phyloP scores from a whole-genome alignment of 2,888 invertebrate genomes.

The Mycogona germanica region DNA sequence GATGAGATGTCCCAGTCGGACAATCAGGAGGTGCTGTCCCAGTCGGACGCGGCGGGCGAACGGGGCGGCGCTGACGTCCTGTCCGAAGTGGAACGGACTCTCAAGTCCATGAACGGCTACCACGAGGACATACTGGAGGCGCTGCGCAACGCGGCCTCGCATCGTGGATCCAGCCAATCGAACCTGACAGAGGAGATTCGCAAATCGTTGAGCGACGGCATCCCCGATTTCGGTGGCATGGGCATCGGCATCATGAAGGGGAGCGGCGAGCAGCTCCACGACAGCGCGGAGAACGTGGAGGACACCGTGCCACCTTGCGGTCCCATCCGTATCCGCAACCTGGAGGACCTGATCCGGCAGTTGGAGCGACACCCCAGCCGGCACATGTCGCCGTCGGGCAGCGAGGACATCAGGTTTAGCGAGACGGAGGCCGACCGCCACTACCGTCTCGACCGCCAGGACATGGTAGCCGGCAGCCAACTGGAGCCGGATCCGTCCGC shows the following conservation, averaged over 20 bases:
- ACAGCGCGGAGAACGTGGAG: constrained; percentile 52
- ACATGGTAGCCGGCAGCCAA: constrained; percentile 12
- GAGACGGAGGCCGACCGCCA: constrained; percentile 82
- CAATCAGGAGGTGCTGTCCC: constrained; percentile 52
- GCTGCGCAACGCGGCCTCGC: constrained; percentile 61
- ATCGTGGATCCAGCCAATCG: constrained; percentile 40
- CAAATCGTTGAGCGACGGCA: constrained; percentile 49
- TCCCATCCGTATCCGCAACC: constrained; percentile 73
- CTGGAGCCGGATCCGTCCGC: constrained; percentile 35
- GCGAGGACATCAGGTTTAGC: constrained; percentile 73
- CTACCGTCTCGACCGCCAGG: constrained; percentile 54
- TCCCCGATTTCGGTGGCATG: constrained; percentile 29
- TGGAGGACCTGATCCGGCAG: constrained; percentile 72
- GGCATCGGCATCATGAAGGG: constrained; percentile 21
- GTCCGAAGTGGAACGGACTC: constrained; percentile 51
- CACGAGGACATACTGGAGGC: constrained; percentile 86
- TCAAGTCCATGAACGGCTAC: constrained; percentile 82
- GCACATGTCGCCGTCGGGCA: constrained; percentile 82
- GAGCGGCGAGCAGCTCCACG: constrained; percentile 21
- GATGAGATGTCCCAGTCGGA: constrained; percentile 48
- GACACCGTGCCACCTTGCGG: constrained; percentile 59
- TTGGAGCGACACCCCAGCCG: constrained; percentile 43
- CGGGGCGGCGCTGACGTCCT: constrained; percentile 31
- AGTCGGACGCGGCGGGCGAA: constrained; percentile 42
- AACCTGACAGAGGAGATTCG: constrained; percentile 52